These are phyloP conservation scores for Aythya fuligula DNA, from an alignment of 2,797 vertebrate species.

Conservation along the genomic window DNA sequence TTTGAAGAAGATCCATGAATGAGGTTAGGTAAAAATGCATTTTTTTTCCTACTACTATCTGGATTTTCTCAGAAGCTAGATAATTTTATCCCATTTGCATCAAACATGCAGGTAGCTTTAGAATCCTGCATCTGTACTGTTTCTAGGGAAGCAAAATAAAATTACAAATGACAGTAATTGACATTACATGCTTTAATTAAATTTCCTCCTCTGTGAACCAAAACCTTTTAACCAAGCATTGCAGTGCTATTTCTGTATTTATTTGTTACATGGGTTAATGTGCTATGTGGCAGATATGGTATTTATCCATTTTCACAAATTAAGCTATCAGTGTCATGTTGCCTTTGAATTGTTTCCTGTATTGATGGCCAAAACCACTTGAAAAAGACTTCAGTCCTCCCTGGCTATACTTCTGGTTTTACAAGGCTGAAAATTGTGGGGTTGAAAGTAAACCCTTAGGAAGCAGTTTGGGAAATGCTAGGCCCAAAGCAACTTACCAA, in stretches of 20 bases:
- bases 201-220: slow-evolving; percentile 83
- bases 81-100: slow-evolving; percentile 84
- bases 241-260: slow-evolving; percentile 81
- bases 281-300: slow-evolving; percentile 73
- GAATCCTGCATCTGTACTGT: slow-evolving; percentile 81
- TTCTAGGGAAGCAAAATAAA: slow-evolving; percentile 78
- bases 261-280: slow-evolving; percentile 78
- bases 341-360: slow-evolving; percentile 70
- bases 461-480: slow-evolving; percentile 21
- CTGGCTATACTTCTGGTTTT: slow-evolving; percentile 49
- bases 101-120: slow-evolving; percentile 84
- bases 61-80: slow-evolving; percentile 80
- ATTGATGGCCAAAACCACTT: slow-evolving; percentile 52
- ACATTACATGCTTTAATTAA: slow-evolving; percentile 84
- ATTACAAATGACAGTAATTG: slow-evolving; percentile 86
- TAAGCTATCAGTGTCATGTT: slow-evolving; percentile 74
- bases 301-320: slow-evolving; percentile 78
- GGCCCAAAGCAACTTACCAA: not conserved
- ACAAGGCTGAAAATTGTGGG: slow-evolving; percentile 46
- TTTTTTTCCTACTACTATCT: slow-evolving; percentile 67
- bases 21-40: slow-evolving; percentile 59
- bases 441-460: slow-evolving; percentile 24
- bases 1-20: slow-evolving; percentile 44
- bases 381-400: slow-evolving; percentile 45
- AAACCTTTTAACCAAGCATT: slow-evolving; percentile 83